A percentile compares a stretch with the other conserved stretches of the same genome.
These are phyloP conservation scores for Amblyjoppa proteus DNA, from an alignment of 2,888 invertebrate genomes.

Conservation along the genomic window DNA sequence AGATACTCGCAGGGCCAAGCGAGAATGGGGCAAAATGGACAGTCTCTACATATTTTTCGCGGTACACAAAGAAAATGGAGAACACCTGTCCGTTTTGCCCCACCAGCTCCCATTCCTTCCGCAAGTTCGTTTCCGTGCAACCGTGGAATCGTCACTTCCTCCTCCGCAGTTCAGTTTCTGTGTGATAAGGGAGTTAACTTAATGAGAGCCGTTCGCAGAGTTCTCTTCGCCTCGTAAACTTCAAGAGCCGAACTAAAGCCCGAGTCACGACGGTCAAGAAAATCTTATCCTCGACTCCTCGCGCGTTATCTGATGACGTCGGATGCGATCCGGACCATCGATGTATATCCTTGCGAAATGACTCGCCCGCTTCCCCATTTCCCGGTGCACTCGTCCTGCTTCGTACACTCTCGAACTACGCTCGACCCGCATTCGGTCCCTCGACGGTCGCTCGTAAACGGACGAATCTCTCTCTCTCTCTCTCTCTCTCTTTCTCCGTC, in stretches of 20 bases:
- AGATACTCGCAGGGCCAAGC: neutral
- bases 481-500: slow-evolving; percentile 24
- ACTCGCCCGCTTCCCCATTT: slow-evolving; percentile 19
- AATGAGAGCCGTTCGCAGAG: neutral
- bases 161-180: neutral
- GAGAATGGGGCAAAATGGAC: neutral
- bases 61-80: neutral
- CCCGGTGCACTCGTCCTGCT: slow-evolving; percentile 20
- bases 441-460: slow-evolving; percentile 58
- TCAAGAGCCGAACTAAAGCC: neutral
- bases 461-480: slow-evolving; percentile 7
- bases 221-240: slow-evolving; percentile 24
- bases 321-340: slow-evolving; percentile 29
- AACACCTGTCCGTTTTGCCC: neutral
- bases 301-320: neutral
- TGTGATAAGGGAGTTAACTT: neutral
- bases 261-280: slow-evolving; percentile 11
- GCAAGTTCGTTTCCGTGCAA: neutral
- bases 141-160: neutral
- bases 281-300: slow-evolving; percentile 16
- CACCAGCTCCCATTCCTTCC: neutral
- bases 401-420: slow-evolving; percentile 27
- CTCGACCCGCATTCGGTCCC: slow-evolving; percentile 39
- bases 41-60: neutral
- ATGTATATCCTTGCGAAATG: slow-evolving; percentile 27